These are phyloP conservation scores for Siniperca undulata DNA, from an alignment of 2,797 vertebrate species.

Conservation along the genomic window DNA sequence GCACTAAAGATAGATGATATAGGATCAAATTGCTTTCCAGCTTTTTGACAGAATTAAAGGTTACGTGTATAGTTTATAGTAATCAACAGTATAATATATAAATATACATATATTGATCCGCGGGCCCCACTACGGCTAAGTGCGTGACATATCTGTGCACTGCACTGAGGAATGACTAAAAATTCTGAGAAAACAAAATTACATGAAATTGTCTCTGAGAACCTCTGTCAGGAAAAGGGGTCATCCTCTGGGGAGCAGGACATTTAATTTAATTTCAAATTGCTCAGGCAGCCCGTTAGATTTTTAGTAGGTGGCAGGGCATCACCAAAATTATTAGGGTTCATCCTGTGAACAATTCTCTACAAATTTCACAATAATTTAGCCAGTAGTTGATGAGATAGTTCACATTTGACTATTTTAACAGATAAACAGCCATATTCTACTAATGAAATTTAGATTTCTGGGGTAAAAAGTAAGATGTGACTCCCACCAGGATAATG, in stretches of 20 bases:
- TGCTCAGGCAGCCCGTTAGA: not conserved
- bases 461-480: not conserved
- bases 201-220: not conserved
- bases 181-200: not conserved
- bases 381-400: no score
- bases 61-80: no score
- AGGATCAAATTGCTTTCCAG: no score
- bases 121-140: no score
- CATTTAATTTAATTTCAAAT: not conserved
- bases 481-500: not conserved
- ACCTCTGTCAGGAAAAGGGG: not conserved
- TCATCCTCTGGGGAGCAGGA: not conserved
- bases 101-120: no score
- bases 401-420: not conserved
- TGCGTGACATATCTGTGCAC: no score
- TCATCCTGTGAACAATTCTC: not conserved
- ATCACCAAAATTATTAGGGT: not conserved
- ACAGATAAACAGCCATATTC: not conserved
- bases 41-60: no score
- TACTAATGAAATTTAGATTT: not conserved
- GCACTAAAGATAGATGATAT: no score
- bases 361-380: not conserved
- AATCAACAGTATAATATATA: no score
- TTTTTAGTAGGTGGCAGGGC: not conserved
- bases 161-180: not conserved